phyloP scores from a whole-genome alignment of 2,113 vertebrate genomes.

The Galemys pyrenaicus region DNA sequence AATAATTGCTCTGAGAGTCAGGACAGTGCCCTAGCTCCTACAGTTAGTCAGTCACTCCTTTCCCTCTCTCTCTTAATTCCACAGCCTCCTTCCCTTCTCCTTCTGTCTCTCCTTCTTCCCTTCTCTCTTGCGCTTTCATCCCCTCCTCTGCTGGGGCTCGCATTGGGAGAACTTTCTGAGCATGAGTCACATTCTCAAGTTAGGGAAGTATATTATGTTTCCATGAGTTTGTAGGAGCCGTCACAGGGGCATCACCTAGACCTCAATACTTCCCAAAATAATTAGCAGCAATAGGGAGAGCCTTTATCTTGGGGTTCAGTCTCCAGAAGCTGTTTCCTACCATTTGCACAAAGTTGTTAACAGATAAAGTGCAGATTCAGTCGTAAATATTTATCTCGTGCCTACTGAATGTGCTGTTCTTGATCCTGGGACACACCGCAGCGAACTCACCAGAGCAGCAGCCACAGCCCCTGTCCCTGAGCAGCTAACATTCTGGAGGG shows the following conservation, averaged over 20 bases:
- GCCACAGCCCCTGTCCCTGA: neutral
- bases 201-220: neutral
- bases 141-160: neutral
- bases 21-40: rapidly evolving
- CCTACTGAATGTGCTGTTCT: neutral
- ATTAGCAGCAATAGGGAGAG: neutral
- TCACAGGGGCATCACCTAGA: neutral
- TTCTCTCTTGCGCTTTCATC: neutral
- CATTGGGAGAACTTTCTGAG: neutral
- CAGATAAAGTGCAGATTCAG: neutral
- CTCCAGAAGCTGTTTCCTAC: neutral
- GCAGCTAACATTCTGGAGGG: neutral
- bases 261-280: neutral
- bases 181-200: neutral
- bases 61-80: neutral
- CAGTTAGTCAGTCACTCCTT: neutral
- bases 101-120: too few relatives aligned
- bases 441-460: neutral
- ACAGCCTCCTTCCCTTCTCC: neutral
- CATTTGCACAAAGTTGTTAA: neutral
- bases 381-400: neutral
- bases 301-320: neutral
- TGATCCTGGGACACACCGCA: neutral
- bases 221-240: neutral
- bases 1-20: neutral